Base-by-base conservation (phyloP, 92 coral and sea anemone species). In the Isaurus tuberculatus region DNA sequence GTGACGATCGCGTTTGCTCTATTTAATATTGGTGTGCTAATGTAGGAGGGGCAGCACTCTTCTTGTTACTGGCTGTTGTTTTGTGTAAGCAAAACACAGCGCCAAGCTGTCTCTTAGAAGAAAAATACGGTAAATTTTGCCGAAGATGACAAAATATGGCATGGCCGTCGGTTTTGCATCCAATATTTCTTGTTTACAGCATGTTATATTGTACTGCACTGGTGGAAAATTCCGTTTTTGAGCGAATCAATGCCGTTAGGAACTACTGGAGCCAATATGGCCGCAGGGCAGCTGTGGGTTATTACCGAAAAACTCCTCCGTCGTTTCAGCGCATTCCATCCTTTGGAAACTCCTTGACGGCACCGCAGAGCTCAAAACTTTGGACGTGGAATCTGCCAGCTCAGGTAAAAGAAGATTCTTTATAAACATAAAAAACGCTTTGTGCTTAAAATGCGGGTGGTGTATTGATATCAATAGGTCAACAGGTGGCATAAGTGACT, bases 121-220 rank as follows among this genome's bases (percentile, higher is more conserved):
- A 58, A 32, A 22, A 60, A 22, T 36, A 15, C 69, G 58, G 25
- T 31, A 75, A 60, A 29, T 63, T 8, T 74, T 57, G 48, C 80
- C 67, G 65, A 74, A 77, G 55, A 77, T 77, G 82, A 33, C 82
- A 32, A 77, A 64, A 57, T 77, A 77, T 77, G 82, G 82, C 82
- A 77, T 60, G 57, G 68, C 68, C 70, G 55, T 65, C 29, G 20
- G 31, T 17, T 57, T 31, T 77, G 53, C 70, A 46, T 77, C 51
- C 82, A 77, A 77, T 77, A 33, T 55, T 58, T 30, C 51, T 77
- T 22, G 23, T 32, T 36, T 60, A 36, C 51, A 20, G 32, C 36
- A 51, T 77, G 55, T 77, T 28, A 3, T 77, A 34, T 25, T 77
- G 70, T 65, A 34, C 23, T 30, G 70, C 51, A 30, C 82, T 25